Conservation (phyloP, 2,888 invertebrate genomes). For the Dorcus parallelipipedus region DNA sequence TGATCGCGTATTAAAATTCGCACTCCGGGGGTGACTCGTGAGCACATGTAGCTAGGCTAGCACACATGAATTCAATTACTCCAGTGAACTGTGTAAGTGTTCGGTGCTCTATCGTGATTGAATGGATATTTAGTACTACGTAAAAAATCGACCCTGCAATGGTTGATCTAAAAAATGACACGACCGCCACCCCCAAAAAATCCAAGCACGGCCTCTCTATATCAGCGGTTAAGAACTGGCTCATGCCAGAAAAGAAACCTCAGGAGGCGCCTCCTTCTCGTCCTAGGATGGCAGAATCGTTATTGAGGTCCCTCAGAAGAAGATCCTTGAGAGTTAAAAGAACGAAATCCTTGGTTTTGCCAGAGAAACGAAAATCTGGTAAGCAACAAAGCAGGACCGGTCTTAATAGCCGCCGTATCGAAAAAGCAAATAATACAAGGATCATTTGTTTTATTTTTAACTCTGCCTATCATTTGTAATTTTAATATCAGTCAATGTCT, state of each 20-base stretch:
- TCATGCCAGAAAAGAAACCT: constrained; percentile 53
- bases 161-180: constrained; percentile 45
- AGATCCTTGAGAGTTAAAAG: constrained; percentile 71
- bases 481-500: neutral
- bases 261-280: constrained; percentile 39
- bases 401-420: neutral
- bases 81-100: too few species aligned
- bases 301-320: constrained; percentile 68
- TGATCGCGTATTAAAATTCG: neutral
- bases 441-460: neutral
- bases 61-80: neutral
- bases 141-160: constrained; percentile 24
- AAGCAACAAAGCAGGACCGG: constrained; percentile 44
- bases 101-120: neutral
- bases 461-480: neutral
- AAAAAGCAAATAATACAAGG: too few species aligned
- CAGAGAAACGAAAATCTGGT: constrained; percentile 78
- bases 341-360: constrained; percentile 70
- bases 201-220: constrained; percentile 50
- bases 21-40: neutral
- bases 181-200: constrained; percentile 43
- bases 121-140: neutral
- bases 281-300: constrained; percentile 68
- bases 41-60: neutral
- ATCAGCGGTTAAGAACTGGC: constrained; percentile 73